Evolutionary conservation across 2,797 vertebrate genomes (phyloP), one percentile per base, ranked within the genome.

Genomic region (Sebastes minor): DNA sequence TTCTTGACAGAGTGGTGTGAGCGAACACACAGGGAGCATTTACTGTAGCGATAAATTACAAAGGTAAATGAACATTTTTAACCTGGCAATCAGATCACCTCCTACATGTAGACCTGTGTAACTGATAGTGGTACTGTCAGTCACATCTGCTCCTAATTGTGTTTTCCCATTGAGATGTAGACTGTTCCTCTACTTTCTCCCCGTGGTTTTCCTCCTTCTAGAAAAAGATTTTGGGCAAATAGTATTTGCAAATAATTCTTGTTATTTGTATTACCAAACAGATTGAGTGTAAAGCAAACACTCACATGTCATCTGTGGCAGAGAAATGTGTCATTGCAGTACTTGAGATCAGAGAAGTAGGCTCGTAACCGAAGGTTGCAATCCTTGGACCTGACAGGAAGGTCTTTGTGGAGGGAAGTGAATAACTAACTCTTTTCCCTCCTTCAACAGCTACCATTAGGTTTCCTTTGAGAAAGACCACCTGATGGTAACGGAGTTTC

Each of bases 1-100:
- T 89, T 94, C 83, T 94, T 83, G 92, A 91, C 92, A 94, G 92
- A 92, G 81, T 79, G 92, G 88, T 89, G 84, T 92, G 88, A 92
- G 88, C 82, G 88, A 91, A 79, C 89, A 93, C 87, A 89, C 88
- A 90, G 82, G 84, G 76, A 92, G 86, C 91, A 87, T 92, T 92
- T 90, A 93, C 87, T 92, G 86, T 93, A 94, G 91, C 90, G 78
- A 87, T 93, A 91, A 89, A 80, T 91, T 88, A 60, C 74, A 11
- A 88, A 94, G 94, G 94, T 94, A 94, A 95, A 93, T 92, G 62
- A 84, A 83, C 63, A 64, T 84, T 75, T 89, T 85, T 86, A 85
- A 88, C 74, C 60, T 81, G 86, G 83, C 85, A 81, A 83, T 88
- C 79, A 81, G 86, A 85, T 88, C 82, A 87, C 80, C 77, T 76